A percentile compares a stretch with the other conserved stretches of the same genome.
Conservation (phyloP, 2,888 invertebrate species). For the Eupsilia transversa region DNA sequence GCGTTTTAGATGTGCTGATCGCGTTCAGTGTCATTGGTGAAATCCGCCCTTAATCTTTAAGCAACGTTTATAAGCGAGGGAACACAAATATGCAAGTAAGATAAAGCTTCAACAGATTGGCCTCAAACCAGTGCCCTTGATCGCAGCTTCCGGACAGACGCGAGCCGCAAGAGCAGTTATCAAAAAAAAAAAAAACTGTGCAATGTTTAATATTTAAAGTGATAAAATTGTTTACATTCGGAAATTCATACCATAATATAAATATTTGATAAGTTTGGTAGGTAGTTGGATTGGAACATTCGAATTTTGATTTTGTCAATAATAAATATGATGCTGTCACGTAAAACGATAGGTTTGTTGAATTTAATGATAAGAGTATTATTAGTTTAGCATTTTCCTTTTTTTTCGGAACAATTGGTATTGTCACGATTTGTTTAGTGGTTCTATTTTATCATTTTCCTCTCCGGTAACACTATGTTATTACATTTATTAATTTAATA, state of each 20-base stretch:
- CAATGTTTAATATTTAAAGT: neutral
- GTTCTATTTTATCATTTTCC: neutral
- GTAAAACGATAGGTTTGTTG: neutral
- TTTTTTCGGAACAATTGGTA: neutral
- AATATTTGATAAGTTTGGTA: neutral
- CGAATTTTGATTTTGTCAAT: neutral
- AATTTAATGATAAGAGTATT: neutral
- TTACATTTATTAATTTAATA: neutral
- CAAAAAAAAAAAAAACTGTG: slow-evolving; percentile 3
- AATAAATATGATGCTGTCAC: neutral
- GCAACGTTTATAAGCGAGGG: too few relatives aligned
- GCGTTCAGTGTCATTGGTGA: too few relatives aligned
- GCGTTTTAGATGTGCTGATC: too few relatives aligned
- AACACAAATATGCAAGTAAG: neutral
- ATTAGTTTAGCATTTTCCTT: neutral
- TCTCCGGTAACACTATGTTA: neutral
- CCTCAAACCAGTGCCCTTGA: slow-evolving; percentile 27
- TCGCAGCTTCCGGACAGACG: slow-evolving; percentile 36
- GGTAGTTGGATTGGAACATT: neutral
- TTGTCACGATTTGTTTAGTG: neutral
- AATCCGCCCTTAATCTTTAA: too few relatives aligned
- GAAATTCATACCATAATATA: neutral
- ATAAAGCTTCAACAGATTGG: slow-evolving; percentile 3
- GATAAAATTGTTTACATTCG: slow-evolving; percentile 3
- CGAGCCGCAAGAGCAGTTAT: slow-evolving; percentile 3